Conservation (phyloP, 2,797 vertebrate genomes). For the Tympanoctomys barrerae region DNA sequence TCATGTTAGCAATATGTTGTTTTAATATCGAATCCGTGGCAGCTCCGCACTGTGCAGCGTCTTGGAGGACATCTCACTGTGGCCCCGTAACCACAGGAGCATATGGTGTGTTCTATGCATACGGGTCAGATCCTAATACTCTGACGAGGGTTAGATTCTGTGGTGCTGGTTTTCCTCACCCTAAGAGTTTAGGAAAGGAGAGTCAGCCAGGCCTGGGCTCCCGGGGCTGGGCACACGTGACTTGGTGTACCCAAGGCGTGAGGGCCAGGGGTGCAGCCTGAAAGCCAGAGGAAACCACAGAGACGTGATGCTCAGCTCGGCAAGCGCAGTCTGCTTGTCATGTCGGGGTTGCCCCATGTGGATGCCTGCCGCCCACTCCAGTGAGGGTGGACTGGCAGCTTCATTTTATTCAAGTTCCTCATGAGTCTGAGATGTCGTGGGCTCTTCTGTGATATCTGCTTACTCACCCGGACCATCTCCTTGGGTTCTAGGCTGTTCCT, state of each 20-base stretch:
- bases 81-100: background rate
- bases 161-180: background rate
- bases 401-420: background rate
- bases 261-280: background rate
- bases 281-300: background rate
- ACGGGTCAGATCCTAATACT: background rate
- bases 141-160: background rate
- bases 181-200: background rate
- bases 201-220: background rate
- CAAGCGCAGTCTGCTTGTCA: background rate
- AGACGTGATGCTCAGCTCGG: background rate
- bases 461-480: background rate
- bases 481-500: background rate
- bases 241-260: background rate
- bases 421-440: background rate
- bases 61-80: background rate
- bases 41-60: background rate
- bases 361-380: background rate
- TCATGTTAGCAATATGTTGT: background rate
- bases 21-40: constrained; percentile 32
- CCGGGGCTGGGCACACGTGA: background rate
- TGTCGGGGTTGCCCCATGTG: background rate
- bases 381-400: background rate
- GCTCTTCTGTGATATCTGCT: background rate
- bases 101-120: too few relatives aligned